Evolutionary conservation across 2,113 vertebrate genomes (phyloP), one percentile per base, ranked within the genome.

Genomic region (Grammomys surdaster): DNA sequence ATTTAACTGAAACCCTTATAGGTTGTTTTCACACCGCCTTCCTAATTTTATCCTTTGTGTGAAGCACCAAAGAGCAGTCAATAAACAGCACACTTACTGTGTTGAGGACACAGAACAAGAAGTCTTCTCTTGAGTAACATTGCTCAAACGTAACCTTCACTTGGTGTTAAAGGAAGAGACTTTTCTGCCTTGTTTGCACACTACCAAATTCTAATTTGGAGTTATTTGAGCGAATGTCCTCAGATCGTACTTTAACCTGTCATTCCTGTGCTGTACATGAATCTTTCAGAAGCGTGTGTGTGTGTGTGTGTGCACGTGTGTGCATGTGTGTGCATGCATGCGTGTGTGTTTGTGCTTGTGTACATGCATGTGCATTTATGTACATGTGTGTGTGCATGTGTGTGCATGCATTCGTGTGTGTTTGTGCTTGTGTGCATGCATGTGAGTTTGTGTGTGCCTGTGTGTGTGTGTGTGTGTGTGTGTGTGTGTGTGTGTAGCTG

Each of bases 161-260:
- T 72, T 90, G 54, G 48, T 85, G 88, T 70, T 77, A 88, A 90
- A 73, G 58, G 11, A 54, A 87, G 10, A 81, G 33, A 5, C 67
- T 96, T 92, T 92, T 60, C 33, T 85, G 7, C 46, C 90, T 33
- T 80, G 67, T 6, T 84, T 87, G 46, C 51, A 95, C 5, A 75
- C 14, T 33, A 76, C 20, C 22, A 46, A 95, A 65, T 95, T 96
- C 81, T 92, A 43, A 90, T 78, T 92, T 94, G 31, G 28, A 31
- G 46, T 95, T 24, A 82, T 90, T 72, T 89, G 24, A 87, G 89
- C 76, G 77, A 70, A 96, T 86, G 22, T 46, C 48, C 3, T 93
- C 81, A 84, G 48, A 70, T 13, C n/a, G 36, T 51, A 36, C 4
- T 63, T 40, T 96, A 78, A 94, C 75, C 36, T 20, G 40, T 56